phyloP scores from a whole-genome alignment of 2,113 vertebrate species.

The Neotoma lepida region DNA sequence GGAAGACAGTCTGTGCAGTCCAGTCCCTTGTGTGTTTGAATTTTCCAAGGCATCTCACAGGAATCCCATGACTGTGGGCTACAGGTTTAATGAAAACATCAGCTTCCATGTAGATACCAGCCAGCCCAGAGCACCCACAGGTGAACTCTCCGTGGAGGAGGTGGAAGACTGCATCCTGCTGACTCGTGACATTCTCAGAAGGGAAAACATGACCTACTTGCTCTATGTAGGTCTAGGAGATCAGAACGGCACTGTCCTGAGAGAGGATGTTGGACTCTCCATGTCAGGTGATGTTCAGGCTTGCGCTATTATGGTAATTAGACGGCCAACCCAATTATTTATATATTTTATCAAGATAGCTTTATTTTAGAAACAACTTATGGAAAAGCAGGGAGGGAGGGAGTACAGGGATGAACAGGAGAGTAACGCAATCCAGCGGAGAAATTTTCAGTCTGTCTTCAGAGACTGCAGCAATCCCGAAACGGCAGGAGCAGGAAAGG shows the following conservation, averaged over 20 bases:
- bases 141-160: background rate
- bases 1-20: background rate
- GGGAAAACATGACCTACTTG: background rate
- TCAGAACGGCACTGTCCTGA: background rate
- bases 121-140: background rate
- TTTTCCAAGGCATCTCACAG: background rate
- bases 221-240: background rate
- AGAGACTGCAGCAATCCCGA: too few relatives aligned
- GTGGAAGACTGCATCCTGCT: background rate
- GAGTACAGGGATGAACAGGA: too few relatives aligned
- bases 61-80: background rate
- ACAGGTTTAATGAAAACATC: background rate
- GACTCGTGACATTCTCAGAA: background rate
- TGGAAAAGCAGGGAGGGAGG: too few relatives aligned
- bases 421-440: too few relatives aligned
- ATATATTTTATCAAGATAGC: too few relatives aligned
- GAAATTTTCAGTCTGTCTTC: too few relatives aligned
- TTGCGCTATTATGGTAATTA: too few relatives aligned
- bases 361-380: too few relatives aligned
- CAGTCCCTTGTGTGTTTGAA: background rate
- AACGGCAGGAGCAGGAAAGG: too few relatives aligned
- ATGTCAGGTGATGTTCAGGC: background rate
- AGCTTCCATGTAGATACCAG: background rate
- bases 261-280: background rate
- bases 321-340: too few relatives aligned